These are phyloP conservation scores for Aricia artaxerxes DNA, from an alignment of 2,888 invertebrate genomes.

Conservation along the genomic window DNA sequence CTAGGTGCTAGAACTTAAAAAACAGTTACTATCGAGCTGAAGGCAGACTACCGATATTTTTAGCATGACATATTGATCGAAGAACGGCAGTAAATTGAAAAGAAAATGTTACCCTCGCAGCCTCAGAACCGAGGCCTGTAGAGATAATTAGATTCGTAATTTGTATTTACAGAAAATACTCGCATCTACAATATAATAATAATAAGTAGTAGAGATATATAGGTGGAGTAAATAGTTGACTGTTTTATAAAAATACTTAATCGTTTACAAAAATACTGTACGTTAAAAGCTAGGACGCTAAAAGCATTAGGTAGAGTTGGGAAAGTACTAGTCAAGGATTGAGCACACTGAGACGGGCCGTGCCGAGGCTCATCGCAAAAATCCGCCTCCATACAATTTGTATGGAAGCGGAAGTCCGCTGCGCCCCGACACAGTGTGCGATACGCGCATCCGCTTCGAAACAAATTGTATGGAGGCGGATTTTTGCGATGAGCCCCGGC, in stretches of 20 bases:
- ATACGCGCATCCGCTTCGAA: too few relatives aligned
- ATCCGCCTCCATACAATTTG: too few relatives aligned
- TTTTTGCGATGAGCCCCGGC: too few relatives aligned
- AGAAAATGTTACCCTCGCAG: neutral
- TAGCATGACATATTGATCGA: neutral
- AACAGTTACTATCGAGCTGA: neutral
- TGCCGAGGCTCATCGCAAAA: too few relatives aligned
- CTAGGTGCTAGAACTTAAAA: neutral
- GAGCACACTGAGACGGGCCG: too few relatives aligned
- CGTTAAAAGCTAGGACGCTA: conserved; percentile 11
- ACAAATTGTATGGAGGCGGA: too few relatives aligned
- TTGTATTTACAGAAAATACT: neutral
- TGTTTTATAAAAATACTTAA: conserved; percentile 29
- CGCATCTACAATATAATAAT: neutral
- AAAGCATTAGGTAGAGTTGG: neutral
- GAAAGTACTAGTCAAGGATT: neutral
- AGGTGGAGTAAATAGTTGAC: conserved; percentile 10
- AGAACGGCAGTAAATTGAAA: neutral
- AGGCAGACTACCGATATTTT: neutral
- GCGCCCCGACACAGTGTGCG: too few relatives aligned
- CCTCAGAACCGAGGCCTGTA: neutral
- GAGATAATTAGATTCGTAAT: neutral
- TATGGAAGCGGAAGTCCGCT: too few relatives aligned
- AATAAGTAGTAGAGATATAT: neutral
- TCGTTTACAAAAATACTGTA: conserved; percentile 30